Conservation (phyloP, 30 jellyfish, hydroid and myxozoan genomes). For the Sanderia malayensis region DNA sequence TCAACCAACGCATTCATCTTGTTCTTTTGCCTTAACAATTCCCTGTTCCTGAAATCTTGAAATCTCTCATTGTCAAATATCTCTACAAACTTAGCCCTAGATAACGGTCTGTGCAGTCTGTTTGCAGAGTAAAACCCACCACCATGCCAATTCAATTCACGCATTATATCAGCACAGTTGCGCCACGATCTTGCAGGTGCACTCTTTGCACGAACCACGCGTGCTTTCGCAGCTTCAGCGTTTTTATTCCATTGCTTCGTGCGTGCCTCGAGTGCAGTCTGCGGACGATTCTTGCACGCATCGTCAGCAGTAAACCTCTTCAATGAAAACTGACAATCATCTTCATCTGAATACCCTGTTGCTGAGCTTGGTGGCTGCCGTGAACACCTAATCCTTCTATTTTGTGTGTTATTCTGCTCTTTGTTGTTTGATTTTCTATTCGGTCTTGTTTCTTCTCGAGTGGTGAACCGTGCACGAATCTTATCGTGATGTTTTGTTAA, state of each 20-base stretch:
- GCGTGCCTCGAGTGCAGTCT: slow-evolving; percentile 51
- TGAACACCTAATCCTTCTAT: neutral
- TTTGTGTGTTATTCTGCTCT: neutral
- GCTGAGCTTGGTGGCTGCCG: neutral
- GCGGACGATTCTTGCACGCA: slow-evolving; percentile 36
- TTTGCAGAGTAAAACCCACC: slow-evolving; percentile 48
- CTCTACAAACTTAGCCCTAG: slow-evolving; percentile 45
- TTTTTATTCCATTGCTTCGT: slow-evolving; percentile 44
- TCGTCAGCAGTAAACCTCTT: slow-evolving; percentile 34
- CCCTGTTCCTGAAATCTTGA: slow-evolving; percentile 54
- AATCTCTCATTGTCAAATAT: slow-evolving; percentile 49
- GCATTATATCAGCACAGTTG: slow-evolving; percentile 46
- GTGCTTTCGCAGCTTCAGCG: slow-evolving; percentile 45
- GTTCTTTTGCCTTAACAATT: slow-evolving; percentile 49
- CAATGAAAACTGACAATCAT: slow-evolving; percentile 17
- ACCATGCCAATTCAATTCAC: slow-evolving; percentile 32
- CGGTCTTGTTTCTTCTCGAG: slow-evolving; percentile 7
- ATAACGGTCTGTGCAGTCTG: slow-evolving; percentile 22
- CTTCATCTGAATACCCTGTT: neutral
- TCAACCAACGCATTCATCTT: slow-evolving; percentile 51
- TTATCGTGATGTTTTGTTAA: slow-evolving; percentile 48
- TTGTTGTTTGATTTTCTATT: neutral
- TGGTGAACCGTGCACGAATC: slow-evolving; percentile 25
- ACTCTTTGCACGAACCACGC: slow-evolving; percentile 62
- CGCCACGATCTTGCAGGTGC: slow-evolving; percentile 62